Percentiles rank a stretch among this genome's conserved stretches.
Conservation (phyloP, 2,888 invertebrate species). For the Protodeltote pygarga region DNA sequence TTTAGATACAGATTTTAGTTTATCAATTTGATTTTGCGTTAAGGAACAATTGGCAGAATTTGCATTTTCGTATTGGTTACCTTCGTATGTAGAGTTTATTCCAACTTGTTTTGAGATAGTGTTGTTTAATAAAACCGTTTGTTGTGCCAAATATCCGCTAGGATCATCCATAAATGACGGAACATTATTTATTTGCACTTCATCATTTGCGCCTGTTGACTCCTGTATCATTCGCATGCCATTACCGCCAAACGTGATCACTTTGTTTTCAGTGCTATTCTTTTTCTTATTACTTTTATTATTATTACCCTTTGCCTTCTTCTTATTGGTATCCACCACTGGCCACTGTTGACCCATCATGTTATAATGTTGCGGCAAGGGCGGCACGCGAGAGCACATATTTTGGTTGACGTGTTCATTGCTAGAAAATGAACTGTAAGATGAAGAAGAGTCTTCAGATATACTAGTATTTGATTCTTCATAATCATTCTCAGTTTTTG, state of each 20-base stretch:
- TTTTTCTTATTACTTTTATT: slow-evolving; percentile 83
- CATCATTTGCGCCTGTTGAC: slow-evolving; percentile 76
- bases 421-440: slow-evolving; percentile 68
- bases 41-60: slow-evolving; percentile 55
- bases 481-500: slow-evolving; percentile 74
- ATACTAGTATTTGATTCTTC: slow-evolving; percentile 72
- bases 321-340: slow-evolving; percentile 70
- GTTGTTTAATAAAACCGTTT: slow-evolving; percentile 94
- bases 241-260: slow-evolving; percentile 66
- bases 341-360: slow-evolving; percentile 83
- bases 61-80: slow-evolving; percentile 66
- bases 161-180: slow-evolving; percentile 97
- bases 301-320: slow-evolving; percentile 86
- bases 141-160: slow-evolving; percentile 95
- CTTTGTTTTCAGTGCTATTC: slow-evolving; percentile 68
- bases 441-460: slow-evolving; percentile 71
- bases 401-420: slow-evolving; percentile 77
- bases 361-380: slow-evolving; percentile 89
- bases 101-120: slow-evolving; percentile 91
- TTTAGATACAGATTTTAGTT: slow-evolving; percentile 63
- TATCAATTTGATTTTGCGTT: slow-evolving; percentile 66
- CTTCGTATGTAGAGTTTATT: slow-evolving; percentile 69
- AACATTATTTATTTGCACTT: slow-evolving; percentile 83
- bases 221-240: slow-evolving; percentile 73
- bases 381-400: slow-evolving; percentile 90